Conservation (phyloP, 2,113 vertebrate genomes). For the Microcebus tavaratra region DNA sequence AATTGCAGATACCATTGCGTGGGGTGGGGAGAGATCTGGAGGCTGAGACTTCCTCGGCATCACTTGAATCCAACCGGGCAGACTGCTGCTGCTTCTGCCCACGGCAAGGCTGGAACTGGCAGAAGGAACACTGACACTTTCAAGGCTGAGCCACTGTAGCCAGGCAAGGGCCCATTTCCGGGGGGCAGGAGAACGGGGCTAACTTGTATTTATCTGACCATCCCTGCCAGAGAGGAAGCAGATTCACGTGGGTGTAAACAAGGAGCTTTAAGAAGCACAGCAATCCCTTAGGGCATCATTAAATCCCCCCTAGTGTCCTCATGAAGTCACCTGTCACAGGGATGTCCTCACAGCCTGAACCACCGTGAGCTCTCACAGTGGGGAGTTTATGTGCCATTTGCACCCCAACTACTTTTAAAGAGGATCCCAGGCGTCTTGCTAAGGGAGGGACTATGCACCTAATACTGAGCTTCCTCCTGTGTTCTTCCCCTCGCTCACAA, state of each 20-base stretch:
- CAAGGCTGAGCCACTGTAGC: not conserved
- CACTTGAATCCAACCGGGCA: not conserved
- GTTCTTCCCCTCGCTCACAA: not conserved
- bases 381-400: not conserved
- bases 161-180: not conserved
- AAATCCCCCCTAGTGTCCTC: not conserved
- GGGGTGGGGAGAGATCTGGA: not conserved
- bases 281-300: not conserved
- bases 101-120: not conserved
- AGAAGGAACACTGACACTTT: not conserved
- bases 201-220: not conserved
- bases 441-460: not conserved
- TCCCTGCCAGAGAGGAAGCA: not conserved
- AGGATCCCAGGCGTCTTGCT: not conserved
- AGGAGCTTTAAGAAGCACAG: not conserved
- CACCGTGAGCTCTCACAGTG: not conserved
- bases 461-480: rapidly evolving
- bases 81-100: not conserved
- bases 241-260: not conserved
- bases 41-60: not conserved
- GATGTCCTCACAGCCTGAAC: not conserved
- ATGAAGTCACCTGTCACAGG: not conserved
- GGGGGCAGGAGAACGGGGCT: not conserved
- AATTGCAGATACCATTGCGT: not conserved
- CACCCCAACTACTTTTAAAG: not conserved